Evolutionary conservation across 1,140 invertebrate genomes (phyloP).

Genomic region (Monochamus saltuarius): DNA sequence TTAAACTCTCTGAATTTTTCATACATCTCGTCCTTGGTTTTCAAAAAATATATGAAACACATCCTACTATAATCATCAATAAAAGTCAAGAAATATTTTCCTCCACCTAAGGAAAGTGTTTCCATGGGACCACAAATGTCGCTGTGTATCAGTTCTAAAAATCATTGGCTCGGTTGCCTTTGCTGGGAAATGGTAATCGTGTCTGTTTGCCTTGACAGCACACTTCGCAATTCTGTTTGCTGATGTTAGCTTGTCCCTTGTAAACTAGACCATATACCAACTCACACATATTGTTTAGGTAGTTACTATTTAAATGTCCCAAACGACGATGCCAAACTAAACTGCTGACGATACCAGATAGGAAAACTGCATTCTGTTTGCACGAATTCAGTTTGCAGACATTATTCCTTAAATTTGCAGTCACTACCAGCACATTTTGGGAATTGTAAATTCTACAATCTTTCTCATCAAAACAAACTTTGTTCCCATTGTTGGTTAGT

Average conservation of each 20-base stretch:
- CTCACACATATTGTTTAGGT: constrained; percentile 4
- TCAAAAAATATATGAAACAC: constrained; percentile 48
- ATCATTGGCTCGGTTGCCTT: constrained; percentile 18
- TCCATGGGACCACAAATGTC: constrained; percentile 30
- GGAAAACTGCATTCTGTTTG: constrained; percentile 17
- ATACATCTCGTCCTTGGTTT: constrained; percentile 35
- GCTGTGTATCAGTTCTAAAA: constrained; percentile 24
- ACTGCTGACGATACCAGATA: constrained; percentile 15
- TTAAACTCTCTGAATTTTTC: constrained; percentile 45
- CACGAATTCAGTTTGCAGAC: constrained; percentile 4
- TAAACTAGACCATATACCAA: constrained; percentile 19
- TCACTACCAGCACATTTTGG: constrained; percentile 26
- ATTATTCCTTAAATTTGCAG: constrained; percentile 10
- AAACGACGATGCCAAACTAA: constrained; percentile 31
- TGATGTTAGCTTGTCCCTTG: constrained; percentile 22
- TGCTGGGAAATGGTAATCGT: constrained; percentile 18
- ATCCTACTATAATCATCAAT: constrained; percentile 50
- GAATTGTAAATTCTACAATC: constrained; percentile 25
- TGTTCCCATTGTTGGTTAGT: constrained; percentile 22
- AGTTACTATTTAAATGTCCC: constrained; percentile 35
- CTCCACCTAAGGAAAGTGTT: constrained; percentile 17
- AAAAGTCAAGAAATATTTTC: constrained; percentile 50
- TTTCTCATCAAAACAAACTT: constrained; percentile 29
- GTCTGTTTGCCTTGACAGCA: constrained; percentile 48
- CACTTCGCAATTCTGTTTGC: constrained; percentile 31